Evolutionary conservation across 2,113 vertebrate species (phyloP).

Genomic region (Tenrec ecaudatus): DNA sequence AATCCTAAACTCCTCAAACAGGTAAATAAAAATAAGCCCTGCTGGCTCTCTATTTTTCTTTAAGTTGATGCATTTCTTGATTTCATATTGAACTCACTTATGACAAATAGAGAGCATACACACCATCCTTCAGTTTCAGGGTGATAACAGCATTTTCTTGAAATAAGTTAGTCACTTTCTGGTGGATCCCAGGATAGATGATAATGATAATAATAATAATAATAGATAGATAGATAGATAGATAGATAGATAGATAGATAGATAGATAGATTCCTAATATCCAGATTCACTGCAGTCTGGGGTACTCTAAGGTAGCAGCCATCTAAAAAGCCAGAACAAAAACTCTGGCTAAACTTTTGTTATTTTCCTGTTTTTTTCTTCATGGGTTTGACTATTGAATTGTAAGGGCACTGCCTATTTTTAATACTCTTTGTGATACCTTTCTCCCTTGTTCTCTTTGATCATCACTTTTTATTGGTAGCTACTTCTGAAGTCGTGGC

Average conservation of each 20-base stretch:
- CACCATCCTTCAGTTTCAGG: neutral
- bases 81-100: neutral
- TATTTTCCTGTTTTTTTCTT: neutral
- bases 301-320: neutral
- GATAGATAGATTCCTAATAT: neutral
- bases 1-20: neutral
- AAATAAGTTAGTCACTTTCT: conserved; percentile 39
- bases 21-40: neutral
- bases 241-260: too few species aligned
- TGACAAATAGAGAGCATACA: neutral
- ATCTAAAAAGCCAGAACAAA: too few species aligned
- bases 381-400: conserved; percentile 58
- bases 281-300: neutral
- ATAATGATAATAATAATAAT: too few species aligned
- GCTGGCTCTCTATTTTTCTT: neutral
- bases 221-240: neutral
- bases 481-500: conserved; percentile 42
- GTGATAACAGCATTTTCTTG: conserved; percentile 4
- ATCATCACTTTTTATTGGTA: conserved; percentile 66
- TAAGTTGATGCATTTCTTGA: neutral
- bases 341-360: conserved; percentile 40
- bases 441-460: conserved; percentile 66
- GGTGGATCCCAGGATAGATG: neutral
- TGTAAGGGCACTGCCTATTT: conserved; percentile 69
- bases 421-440: conserved; percentile 60